Base-by-base conservation (phyloP, 1,140 invertebrate species). In the Stratiolaelaps scimitus region DNA sequence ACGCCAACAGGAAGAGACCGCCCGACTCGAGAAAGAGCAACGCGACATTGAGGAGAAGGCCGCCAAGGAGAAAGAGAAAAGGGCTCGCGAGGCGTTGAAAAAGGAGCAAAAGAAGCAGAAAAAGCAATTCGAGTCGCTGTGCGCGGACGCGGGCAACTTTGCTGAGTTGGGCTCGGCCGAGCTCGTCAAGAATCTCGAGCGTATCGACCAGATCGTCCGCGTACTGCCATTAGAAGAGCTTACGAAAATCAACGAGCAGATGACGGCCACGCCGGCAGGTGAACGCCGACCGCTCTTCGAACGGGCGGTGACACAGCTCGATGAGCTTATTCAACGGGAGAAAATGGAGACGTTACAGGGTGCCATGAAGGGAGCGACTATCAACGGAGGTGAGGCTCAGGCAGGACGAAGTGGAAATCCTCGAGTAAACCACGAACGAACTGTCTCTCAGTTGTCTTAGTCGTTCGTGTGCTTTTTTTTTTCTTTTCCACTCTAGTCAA, bases 1-100 rank as follows among this genome's bases (percentile, higher is more conserved):
- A 20, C 15, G 26, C 2, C 26, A 26, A 10, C 53, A 34, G 23
- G 53, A 60, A 26, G 53, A 60, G 34, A 23, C 53, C 5, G 53
- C 26, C 26, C 53, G 53, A 17, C 26, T 92, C 71, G 85, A 87
- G 68, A 83, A 84, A 20, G 88, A 92, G 69, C 84, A 84, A 15
- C 87, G 83, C 56, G 85, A 87, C 72, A 84, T 84, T 72, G 88
- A 84, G 1, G 81, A 83, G 70, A 81, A 85, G 64, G 88, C 92
- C 67, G 84, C 82, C 34, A 81, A 86, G 1, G 86, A 92, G 69
- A 89, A 91, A 69, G 89, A 95, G 74, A 83, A 88, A 66, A 88
- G 93, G 73, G 81, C 82, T 60, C 10, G 77, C 85, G 30, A 91
- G 72, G 83, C 83, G 2, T 75, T 95, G 10, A 85, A 89, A 67